Conservation (phyloP, 2,888 invertebrate genomes). For the Leucozona laternaria region DNA sequence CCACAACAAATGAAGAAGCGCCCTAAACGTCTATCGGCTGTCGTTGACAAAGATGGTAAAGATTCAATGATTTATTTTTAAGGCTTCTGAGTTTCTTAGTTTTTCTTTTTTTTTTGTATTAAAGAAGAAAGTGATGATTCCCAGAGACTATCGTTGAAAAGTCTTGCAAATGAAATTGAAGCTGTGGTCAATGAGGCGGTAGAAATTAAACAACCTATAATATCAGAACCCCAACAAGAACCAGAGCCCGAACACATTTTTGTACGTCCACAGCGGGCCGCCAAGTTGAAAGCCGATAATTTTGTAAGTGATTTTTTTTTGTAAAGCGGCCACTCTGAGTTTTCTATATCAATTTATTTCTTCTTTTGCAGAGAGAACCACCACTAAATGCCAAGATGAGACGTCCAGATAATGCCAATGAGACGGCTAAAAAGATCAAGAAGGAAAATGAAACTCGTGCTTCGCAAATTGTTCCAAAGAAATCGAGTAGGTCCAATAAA, state of each 20-base stretch:
- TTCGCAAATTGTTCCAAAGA: slow-evolving; percentile 77
- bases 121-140: slow-evolving; percentile 31
- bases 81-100: neutral
- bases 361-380: slow-evolving; percentile 78
- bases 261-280: slow-evolving; percentile 81
- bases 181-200: slow-evolving; percentile 35
- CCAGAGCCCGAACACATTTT: slow-evolving; percentile 72
- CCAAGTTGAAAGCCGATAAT: slow-evolving; percentile 79
- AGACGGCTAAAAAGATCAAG: slow-evolving; percentile 77
- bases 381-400: slow-evolving; percentile 78
- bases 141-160: neutral
- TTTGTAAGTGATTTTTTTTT: slow-evolving; percentile 67
- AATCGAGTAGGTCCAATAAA: slow-evolving; percentile 33
- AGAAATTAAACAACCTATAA: slow-evolving; percentile 64
- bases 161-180: slow-evolving; percentile 8
- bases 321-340: neutral
- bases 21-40: slow-evolving; percentile 78
- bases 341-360: neutral
- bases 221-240: slow-evolving; percentile 47
- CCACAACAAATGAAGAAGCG: slow-evolving; percentile 82
- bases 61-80: neutral
- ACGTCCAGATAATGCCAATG: slow-evolving; percentile 77
- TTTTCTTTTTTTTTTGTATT: neutral
- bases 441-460: slow-evolving; percentile 80
- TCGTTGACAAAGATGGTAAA: slow-evolving; percentile 78